Base-by-base conservation (phyloP, 2,797 vertebrate species). In the Chelmon rostratus region DNA sequence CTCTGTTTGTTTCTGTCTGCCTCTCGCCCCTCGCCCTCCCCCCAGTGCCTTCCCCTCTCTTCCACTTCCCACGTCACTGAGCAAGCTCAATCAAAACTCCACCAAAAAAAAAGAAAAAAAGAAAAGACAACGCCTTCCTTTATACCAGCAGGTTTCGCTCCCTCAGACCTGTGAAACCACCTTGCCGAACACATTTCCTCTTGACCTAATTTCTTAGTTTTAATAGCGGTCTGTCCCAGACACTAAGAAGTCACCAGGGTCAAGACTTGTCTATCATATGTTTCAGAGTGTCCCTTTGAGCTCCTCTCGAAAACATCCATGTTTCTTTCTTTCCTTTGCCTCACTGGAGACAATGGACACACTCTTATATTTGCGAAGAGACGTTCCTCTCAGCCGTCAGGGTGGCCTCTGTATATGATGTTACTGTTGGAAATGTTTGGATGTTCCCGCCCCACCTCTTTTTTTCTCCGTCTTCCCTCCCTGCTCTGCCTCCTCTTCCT, bases 21-120 rank as follows among this genome's bases (percentile, higher is more conserved):
- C 76, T 72, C 40, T 76, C 72, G 42, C 28, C 63, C 59, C 53
- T 72, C 74, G 23, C 19, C 59, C 67, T 59, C 56, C 65, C 46
- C 38, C 57, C 44, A 28, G 25, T 25, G 8, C 57, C 77, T 78
- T 78, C 66, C 81, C 66, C 81, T 82, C 76, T 80, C 63, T 54
- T 84, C 68, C 38, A 61, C 58, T 78, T 62, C 74, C 73, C 69
- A 75, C 47, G 50, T 88, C 87, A 83, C 31, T 50, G 63, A 69
- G 57, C 69, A 47, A n/a, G 42, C 59, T 44, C 44, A 66, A 58
- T 37, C 56, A 70, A 78, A 78, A 0, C 42, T 37, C 59, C 8
- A 44, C 42, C 25, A 37, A 58, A 37, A 21, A 57, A 57, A 28
- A 52, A 25, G 21, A 57, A 57, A 28, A 52, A 25, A 42, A 58